Evolutionary conservation across 2,797 vertebrate genomes (phyloP).

Genomic region (Gadopsis bispinosus): DNA sequence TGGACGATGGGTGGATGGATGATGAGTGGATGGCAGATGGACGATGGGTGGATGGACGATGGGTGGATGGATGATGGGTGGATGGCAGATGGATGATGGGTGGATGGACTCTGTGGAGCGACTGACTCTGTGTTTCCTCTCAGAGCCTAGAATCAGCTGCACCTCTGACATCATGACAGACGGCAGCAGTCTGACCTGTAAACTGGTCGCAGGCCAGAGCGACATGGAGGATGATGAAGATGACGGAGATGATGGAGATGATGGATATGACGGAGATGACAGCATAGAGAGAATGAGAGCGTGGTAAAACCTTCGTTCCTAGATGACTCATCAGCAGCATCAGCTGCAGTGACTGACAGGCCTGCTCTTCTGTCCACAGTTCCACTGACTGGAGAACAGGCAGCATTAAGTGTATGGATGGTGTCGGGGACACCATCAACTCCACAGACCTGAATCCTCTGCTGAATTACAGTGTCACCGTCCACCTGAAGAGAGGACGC

Average conservation of each 20-base stretch:
- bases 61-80: no score
- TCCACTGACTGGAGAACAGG: rapidly evolving
- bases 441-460: neutral
- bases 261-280: conserved; percentile 46
- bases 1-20: no score
- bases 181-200: conserved; percentile 62
- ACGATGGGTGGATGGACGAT: no score
- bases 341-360: neutral
- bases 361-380: conserved; percentile 34
- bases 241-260: conserved; percentile 28
- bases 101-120: no score
- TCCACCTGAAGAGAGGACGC: conserved; percentile 40
- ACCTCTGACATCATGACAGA: conserved; percentile 47
- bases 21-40: no score
- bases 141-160: conserved; percentile 71
- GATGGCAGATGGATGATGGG: no score
- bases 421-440: conserved; percentile 13
- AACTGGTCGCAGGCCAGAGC: neutral
- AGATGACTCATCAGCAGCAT: rapidly evolving
- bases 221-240: conserved; percentile 58
- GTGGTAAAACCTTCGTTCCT: conserved; percentile 63
- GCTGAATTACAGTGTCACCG: neutral
- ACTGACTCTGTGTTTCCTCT: conserved; percentile 1
- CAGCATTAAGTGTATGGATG: neutral
- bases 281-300: conserved; percentile 48